These are phyloP conservation scores for Odocoileus hemionus DNA, from an alignment of 2,113 vertebrate species.

Conservation along the genomic window DNA sequence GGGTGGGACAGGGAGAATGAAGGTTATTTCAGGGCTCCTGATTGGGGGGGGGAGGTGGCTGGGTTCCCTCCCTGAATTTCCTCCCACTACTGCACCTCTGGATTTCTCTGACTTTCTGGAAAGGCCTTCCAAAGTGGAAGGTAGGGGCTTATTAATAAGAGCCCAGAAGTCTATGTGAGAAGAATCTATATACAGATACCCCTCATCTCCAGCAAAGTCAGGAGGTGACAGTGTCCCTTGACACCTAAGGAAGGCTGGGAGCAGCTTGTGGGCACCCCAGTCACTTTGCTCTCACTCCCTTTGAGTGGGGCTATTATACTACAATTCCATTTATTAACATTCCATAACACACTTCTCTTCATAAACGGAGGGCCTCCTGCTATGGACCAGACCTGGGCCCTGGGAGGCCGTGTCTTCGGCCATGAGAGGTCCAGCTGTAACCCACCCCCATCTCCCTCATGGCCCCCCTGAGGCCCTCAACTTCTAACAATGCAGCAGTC, in stretches of 20 bases:
- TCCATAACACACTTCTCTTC: not conserved
- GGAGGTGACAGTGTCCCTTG: not conserved
- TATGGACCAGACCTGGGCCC: not conserved
- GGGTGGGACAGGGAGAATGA: not conserved
- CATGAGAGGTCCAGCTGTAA: not conserved
- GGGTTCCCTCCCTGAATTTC: not conserved
- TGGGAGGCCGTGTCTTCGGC: not conserved
- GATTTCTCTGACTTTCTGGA: not conserved
- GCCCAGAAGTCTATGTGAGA: not conserved
- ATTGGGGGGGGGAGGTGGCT: not conserved
- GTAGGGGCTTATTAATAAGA: no score
- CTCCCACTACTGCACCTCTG: rapidly evolving
- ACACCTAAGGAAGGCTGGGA: not conserved
- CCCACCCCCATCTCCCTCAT: rapidly evolving
- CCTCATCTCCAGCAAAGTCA: not conserved
- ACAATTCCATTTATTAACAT: no score
- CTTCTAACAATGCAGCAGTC: not conserved
- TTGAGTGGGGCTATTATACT: not conserved
- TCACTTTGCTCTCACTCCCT: not conserved
- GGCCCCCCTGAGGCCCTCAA: not conserved
- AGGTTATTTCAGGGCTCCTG: not conserved
- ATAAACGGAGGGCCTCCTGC: not conserved
- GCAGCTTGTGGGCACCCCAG: rapidly evolving
- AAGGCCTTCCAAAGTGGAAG: not conserved
- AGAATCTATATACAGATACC: not conserved